Conservation (phyloP, 2,113 vertebrate species). For the Butorides virescens region DNA sequence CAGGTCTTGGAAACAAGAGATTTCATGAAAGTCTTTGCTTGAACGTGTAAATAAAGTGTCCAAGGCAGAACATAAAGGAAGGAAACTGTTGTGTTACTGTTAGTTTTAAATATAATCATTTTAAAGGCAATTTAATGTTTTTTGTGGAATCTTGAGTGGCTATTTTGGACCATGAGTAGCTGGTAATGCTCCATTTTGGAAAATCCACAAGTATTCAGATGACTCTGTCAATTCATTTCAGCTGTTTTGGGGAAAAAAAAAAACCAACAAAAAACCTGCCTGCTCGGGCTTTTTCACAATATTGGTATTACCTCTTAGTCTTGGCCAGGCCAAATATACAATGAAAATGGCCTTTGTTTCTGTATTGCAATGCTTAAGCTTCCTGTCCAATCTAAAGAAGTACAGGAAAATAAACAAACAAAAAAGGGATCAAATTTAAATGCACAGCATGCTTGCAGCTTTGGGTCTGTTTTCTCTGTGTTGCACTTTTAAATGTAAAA, state of each 20-base stretch:
- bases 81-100: background rate
- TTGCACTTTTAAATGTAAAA: slow-evolving; percentile 18
- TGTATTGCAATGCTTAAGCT: slow-evolving; percentile 7
- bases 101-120: background rate
- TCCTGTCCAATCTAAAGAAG: slow-evolving; percentile 15
- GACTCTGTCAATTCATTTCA: background rate
- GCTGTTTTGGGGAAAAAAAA: background rate
- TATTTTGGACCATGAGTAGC: background rate
- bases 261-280: background rate
- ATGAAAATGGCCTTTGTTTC: slow-evolving; percentile 14
- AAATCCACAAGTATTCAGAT: background rate
- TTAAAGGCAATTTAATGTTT: background rate
- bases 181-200: background rate
- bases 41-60: background rate
- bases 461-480: slow-evolving; percentile 11
- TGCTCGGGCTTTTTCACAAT: background rate
- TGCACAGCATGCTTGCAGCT: slow-evolving; percentile 9
- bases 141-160: background rate
- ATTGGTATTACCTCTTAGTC: slow-evolving; percentile 3
- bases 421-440: slow-evolving; percentile 40
- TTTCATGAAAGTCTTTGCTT: background rate
- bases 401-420: slow-evolving; percentile 36
- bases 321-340: slow-evolving; percentile 40
- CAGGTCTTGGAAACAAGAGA: background rate
- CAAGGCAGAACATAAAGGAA: background rate